phyloP scores from a whole-genome alignment of 1,140 invertebrate species.

The Pseudoatta argentina region DNA sequence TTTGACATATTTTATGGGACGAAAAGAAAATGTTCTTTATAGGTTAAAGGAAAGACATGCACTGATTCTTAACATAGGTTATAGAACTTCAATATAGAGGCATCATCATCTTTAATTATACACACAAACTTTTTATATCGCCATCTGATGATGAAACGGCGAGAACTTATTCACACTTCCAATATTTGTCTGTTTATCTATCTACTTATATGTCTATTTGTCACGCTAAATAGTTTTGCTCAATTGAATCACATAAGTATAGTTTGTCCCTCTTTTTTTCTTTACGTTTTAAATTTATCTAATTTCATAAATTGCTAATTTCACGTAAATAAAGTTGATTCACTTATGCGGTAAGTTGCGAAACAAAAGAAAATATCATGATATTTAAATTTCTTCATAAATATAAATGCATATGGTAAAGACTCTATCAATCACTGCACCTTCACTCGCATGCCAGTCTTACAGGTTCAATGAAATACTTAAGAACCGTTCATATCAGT shows the following conservation, averaged over 20 bases:
- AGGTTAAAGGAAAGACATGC: too few species aligned
- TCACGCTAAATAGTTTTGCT: constrained; percentile 14
- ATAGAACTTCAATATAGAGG: too few species aligned
- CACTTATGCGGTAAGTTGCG: too few species aligned
- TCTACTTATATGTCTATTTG: neutral
- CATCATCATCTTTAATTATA: too few species aligned
- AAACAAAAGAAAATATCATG: neutral
- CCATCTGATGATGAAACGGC: too few species aligned
- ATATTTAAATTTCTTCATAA: neutral
- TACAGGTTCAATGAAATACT: constrained; percentile 2
- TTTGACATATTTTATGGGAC: too few species aligned
- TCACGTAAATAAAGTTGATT: constrained; percentile 8
- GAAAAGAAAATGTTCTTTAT: too few species aligned
- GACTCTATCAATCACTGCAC: neutral
- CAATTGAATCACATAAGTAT: constrained; percentile 4
- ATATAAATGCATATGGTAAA: neutral
- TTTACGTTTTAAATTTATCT: neutral
- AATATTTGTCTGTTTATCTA: neutral
- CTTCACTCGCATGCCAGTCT: neutral
- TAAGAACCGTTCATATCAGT: too few species aligned
- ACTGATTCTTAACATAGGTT: too few species aligned
- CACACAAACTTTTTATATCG: too few species aligned
- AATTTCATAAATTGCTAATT: constrained; percentile 8
- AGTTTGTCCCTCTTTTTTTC: neutral
- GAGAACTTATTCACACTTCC: too few species aligned